A percentile compares a stretch with the other conserved stretches of the same genome.
Conservation (phyloP, 2,888 invertebrate species). For the Latrodectus hesperus region DNA sequence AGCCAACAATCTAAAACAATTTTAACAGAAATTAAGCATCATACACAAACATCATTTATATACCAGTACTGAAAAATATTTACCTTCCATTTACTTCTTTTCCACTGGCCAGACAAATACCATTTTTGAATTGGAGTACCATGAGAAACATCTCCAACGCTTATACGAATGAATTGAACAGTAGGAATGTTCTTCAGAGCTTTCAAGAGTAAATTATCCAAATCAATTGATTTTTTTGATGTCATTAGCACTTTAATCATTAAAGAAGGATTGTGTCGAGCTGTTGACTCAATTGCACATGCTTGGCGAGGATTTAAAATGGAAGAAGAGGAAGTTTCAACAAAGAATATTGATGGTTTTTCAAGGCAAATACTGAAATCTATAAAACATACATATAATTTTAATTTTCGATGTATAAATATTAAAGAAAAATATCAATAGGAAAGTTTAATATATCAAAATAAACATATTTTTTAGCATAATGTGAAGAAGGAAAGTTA, state of each 20-base stretch:
- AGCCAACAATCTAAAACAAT: too few relatives aligned
- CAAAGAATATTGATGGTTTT: constrained; percentile 79
- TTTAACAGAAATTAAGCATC: too few relatives aligned
- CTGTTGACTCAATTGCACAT: constrained; percentile 83
- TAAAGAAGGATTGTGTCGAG: constrained; percentile 79
- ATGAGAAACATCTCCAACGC: constrained; percentile 79
- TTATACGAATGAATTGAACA: constrained; percentile 73
- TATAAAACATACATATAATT: constrained; percentile 47
- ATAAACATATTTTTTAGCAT: too few relatives aligned
- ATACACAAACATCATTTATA: too few relatives aligned
- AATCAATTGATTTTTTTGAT: constrained; percentile 6
- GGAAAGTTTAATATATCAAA: too few relatives aligned
- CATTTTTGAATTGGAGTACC: constrained; percentile 80
- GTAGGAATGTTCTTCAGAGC: constrained; percentile 17
- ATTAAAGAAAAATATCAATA: too few relatives aligned
- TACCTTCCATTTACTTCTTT: constrained; percentile 73
- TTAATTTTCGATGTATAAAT: too few relatives aligned
- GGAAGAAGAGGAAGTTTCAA: constrained; percentile 79
- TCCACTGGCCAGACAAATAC: constrained; percentile 78
- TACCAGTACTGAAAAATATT: neutral
- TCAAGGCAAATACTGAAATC: constrained; percentile 25
- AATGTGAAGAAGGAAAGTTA: too few relatives aligned
- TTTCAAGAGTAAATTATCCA: constrained; percentile 1
- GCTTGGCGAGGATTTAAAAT: constrained; percentile 78
- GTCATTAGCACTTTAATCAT: constrained; percentile 51